Evolutionary conservation across 1,140 invertebrate species (phyloP), one percentile per base, ranked within the genome.

Genomic region (Calliphora vicina): DNA sequence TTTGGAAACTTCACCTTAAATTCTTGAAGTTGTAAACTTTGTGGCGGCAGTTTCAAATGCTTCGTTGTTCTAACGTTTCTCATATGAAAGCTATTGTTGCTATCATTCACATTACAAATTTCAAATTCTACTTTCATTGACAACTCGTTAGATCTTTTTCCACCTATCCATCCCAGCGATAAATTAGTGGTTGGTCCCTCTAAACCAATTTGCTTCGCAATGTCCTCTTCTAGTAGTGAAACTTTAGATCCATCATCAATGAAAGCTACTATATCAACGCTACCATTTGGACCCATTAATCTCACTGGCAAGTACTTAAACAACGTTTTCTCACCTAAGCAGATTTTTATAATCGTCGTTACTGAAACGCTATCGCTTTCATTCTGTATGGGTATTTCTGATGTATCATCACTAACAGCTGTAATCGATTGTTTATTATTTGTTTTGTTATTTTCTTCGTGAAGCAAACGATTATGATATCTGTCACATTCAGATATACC

Each of bases 231-330:
- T 42, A 82, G n/a, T 15, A 74, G 35, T 20, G 81, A 45, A 9
- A 82, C 25, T 73, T 73, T 82, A 13, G 81, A 73, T 5, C 71
- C 81, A 25, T 82, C 81, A 35, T 82, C 61, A 43, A 82, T 82
- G 25, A 82, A 82, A 6, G 81, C 29, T n/a, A 82, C 43, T 10
- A 82, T 26, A 26, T 50, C 45, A 6, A 42, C 8, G 10, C 42
- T 17, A 26, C 81, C 71, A 20, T 45, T 73, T 9, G 71, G 67
- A 1, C 42, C 81, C 20, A 27, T 73, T 4, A 82, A 45, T 50
- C 25, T 9, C n/a, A 82, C 71, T 20, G 81, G 81, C 10, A 82
- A 20, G 27, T 73, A 82, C 43, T 82, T 82, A 26, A 82, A 82
- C 50, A 82, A 27, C 13, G 61, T 82, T 45, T 73, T 82, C 12